Evolutionary conservation across 2,888 invertebrate genomes (phyloP), one percentile per base, ranked within the genome.

Genomic region (Drosophila vallismaia): DNA sequence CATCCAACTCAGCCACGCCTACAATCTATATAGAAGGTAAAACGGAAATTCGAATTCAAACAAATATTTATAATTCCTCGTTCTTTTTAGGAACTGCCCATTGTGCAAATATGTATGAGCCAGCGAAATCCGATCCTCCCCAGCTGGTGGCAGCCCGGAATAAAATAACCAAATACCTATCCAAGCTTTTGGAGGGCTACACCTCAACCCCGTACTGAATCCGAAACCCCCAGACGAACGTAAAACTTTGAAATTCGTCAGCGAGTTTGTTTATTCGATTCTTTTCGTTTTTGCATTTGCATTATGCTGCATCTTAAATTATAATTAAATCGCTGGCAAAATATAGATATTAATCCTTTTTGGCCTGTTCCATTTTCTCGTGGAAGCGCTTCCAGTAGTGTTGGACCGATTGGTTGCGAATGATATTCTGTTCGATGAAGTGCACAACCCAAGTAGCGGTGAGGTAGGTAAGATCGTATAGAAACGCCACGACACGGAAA

Each of bases 21-120:
- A 95, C 95, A 9, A 95, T 97, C 80, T 95, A 93, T 75, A 96
- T 97, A 40, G 92, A 94, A 88, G 96, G 96, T 95, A 89, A 28
- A 36, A 0, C 4, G 28, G 36, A 8, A 40, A 19, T 4, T 26
- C 4, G 1, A n/a, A 3, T 10, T 8, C 1, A 8, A 0, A 42
- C 5, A 1, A 9, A 0, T 3, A 4, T 19, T 10, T 24, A 24
- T 5, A n/a, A 1, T 7, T 24, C 12, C 12, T 24, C 12, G n/a
- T 54, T 9, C 8, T 19, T 90, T 92, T 2, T 88, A 96, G 97
- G 97, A 42, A 97, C 97, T n/a, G 97, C 98, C 5, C 98, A 98
- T 90, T 98, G 98, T 91, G 97, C 98, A 0, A 96, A 97, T 89
- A 97, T 98, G 97, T 98, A 98, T 90, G 97, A 97, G 29, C 92